Evolutionary conservation across 2,113 vertebrate genomes (phyloP).

Genomic region (Hymenochirus boettgeri): DNA sequence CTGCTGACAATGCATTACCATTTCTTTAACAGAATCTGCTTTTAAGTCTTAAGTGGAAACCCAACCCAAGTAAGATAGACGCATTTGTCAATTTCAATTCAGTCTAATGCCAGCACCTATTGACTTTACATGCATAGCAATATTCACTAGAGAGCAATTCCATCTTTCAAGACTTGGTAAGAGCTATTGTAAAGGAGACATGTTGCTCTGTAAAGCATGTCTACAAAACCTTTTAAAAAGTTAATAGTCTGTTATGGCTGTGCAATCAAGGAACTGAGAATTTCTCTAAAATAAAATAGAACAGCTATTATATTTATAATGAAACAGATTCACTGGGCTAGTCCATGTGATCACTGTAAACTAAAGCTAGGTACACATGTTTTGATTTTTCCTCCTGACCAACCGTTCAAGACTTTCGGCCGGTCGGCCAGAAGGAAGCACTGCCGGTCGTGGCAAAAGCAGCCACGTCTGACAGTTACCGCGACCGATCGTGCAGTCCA

Average conservation of each 20-base stretch:
- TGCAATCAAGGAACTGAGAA: no score
- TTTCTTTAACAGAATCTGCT: neutral
- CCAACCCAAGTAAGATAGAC: neutral
- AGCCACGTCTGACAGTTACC: no score
- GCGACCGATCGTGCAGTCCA: no score
- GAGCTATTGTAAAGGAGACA: slow-evolving; percentile 23
- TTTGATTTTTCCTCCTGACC: no score
- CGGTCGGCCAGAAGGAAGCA: no score
- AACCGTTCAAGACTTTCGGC: no score
- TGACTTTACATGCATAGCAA: neutral
- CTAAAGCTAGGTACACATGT: no score
- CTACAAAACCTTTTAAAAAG: neutral
- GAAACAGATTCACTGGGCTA: no score
- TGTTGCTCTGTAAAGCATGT: neutral
- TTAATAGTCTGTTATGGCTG: neutral
- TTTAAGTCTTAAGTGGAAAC: neutral
- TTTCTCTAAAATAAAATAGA: no score
- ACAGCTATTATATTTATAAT: no score
- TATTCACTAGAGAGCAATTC: neutral
- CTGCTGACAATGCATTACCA: neutral
- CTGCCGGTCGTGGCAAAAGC: no score
- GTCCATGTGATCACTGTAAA: no score
- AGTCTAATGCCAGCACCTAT: neutral
- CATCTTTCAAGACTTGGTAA: slow-evolving; percentile 36
- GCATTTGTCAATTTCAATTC: neutral